These are phyloP conservation scores for Heterodera filipjevi DNA, from an alignment of 2,888 invertebrate genomes.

Conservation along the genomic window DNA sequence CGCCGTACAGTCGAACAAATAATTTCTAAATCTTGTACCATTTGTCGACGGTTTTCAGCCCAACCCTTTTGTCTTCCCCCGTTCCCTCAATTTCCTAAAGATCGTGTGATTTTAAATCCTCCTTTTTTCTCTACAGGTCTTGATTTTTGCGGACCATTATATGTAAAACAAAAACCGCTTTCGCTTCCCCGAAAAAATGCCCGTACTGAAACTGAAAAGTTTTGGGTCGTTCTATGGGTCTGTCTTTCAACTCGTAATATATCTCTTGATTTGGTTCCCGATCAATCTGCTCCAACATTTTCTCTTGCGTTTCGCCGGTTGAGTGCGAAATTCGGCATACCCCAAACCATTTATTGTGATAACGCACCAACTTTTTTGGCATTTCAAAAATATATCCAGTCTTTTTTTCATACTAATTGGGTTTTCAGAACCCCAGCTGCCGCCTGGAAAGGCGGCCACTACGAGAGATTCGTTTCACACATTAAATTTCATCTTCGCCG, in stretches of 20 bases:
- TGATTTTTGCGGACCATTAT: neutral
- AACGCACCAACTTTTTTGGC: neutral
- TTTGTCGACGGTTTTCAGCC: neutral
- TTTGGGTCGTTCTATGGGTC: neutral
- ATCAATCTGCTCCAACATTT: neutral
- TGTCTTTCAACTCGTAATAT: slow-evolving; percentile 5
- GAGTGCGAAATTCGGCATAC: neutral
- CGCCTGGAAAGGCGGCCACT: neutral
- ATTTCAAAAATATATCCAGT: neutral
- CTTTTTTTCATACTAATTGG: neutral
- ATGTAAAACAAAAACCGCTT: too few species aligned
- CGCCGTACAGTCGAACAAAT: neutral
- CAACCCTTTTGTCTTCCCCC: neutral
- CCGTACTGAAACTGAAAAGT: too few species aligned
- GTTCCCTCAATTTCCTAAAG: neutral
- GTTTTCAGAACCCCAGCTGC: neutral
- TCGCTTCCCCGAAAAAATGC: neutral
- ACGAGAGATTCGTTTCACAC: neutral
- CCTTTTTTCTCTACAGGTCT: neutral
- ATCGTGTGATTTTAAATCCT: neutral
- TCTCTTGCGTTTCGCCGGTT: neutral
- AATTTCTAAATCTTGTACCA: neutral
- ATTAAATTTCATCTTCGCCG: neutral
- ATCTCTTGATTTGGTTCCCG: neutral
- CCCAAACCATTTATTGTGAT: neutral